Evolutionary conservation across 2,888 invertebrate species (phyloP), one percentile per base, ranked within the genome.

Genomic region (Leptopilina syphax): DNA sequence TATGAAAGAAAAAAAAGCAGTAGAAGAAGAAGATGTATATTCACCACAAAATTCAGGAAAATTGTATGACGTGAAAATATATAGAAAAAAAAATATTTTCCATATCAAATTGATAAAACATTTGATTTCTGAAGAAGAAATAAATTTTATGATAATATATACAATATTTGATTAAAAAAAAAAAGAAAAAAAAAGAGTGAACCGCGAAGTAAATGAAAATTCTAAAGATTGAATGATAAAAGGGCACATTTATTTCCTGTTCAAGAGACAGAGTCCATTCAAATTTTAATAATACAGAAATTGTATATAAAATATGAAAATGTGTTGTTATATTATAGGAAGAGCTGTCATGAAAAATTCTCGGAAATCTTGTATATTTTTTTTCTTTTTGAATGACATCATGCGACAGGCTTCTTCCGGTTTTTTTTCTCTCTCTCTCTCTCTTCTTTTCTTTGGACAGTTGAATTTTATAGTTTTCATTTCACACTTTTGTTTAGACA

Each of bases 401-500:
- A 57, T 34, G 13, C 34, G 34, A 54, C 13, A 24, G 57, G 27
- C 27, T 24, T 66, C 6, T 66, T 13, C 13, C 18, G 9, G 6
- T 67, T 67, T 13, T 47, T 47, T 47, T 47, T 6, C 47, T 47
- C 47, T 47, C 47, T 7, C 5, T 47, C 5, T 44, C 13, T 44
- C 24, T 57, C 12, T 7, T 70, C 47, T 57, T n/a, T 50, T 50
- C 50, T 18, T 7, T 18, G 24, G 50, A 70, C 68, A 54, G 68
- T 70, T 27, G 50, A 70, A 54, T 24, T 12, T 50, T 70, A 63
- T 63, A 50, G 50, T 70, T 70, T 70, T 50, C 68, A 70, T 70
- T 50, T 70, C 27, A 70, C 50, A 47, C 24, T 70, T 50, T 70
- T 70, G 63, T 63, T 24, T 24, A 50, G 68, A 70, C 27, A 70